phyloP scores from a whole-genome alignment of 2,113 vertebrate genomes.

The Seriola rivoliana region DNA sequence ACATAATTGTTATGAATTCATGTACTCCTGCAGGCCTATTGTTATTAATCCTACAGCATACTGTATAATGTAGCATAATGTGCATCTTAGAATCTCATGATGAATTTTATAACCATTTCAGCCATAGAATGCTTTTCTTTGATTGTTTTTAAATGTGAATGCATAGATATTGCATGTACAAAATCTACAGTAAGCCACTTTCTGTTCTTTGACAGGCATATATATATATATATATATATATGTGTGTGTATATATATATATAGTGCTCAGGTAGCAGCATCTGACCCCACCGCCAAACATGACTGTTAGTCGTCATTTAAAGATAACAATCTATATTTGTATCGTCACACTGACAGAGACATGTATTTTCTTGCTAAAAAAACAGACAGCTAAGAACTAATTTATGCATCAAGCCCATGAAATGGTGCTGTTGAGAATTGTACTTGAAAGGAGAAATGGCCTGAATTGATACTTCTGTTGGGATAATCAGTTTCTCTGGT shows the following conservation, averaged over 20 bases:
- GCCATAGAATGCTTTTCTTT: constrained; percentile 56
- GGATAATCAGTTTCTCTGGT: constrained; percentile 46
- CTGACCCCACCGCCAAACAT: constrained; percentile 53
- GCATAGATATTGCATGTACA: constrained; percentile 65
- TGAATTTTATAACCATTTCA: constrained; percentile 46
- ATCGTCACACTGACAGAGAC: constrained; percentile 65
- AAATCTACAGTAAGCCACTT: constrained; percentile 47
- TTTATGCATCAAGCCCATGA: constrained; percentile 70
- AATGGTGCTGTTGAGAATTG: constrained; percentile 66
- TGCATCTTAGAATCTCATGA: constrained; percentile 35
- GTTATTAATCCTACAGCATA: constrained; percentile 45
- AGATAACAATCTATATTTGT: constrained; percentile 80
- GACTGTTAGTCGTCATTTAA: constrained; percentile 80
- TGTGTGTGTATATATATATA: not conserved
- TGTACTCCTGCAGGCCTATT: constrained; percentile 1
- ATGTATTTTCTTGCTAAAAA: constrained; percentile 76
- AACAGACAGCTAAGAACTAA: constrained; percentile 43
- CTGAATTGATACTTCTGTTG: constrained; percentile 41
- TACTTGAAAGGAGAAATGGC: constrained; percentile 70
- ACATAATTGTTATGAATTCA: constrained; percentile 31
- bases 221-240: constrained; percentile 3
- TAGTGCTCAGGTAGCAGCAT: constrained; percentile 74
- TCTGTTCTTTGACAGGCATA: constrained; percentile 1
- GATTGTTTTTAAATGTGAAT: constrained; percentile 55
- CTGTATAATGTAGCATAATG: constrained; percentile 52